Percentiles rank a stretch among this genome's conserved stretches.
phyloP scores from a whole-genome alignment of 2,113 vertebrate species.

The Strigops habroptila region DNA sequence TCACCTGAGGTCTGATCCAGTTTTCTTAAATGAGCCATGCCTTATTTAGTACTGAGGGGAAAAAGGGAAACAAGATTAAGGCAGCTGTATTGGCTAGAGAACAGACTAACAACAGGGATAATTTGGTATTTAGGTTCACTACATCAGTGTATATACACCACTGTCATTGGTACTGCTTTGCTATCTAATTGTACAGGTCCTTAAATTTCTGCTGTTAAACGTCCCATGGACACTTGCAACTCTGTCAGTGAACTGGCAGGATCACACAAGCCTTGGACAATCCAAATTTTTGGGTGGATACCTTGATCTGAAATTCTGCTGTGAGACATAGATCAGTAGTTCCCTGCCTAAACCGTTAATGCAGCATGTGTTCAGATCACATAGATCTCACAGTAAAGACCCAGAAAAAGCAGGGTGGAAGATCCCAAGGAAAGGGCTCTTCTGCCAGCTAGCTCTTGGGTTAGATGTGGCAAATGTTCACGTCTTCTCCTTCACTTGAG shows the following conservation, averaged over 20 bases:
- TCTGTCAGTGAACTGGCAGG: neutral
- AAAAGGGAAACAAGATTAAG: neutral
- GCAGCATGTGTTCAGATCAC: neutral
- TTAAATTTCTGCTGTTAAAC: neutral
- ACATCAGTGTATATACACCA: neutral
- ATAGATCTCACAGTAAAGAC: neutral
- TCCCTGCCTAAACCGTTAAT: rapidly evolving
- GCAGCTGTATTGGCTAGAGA: neutral
- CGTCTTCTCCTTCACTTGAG: neutral
- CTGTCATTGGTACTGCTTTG: neutral
- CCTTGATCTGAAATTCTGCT: neutral
- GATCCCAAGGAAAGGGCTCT: neutral
- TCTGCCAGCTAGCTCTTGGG: neutral
- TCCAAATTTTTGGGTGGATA: neutral
- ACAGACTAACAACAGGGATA: neutral
- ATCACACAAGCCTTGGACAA: neutral
- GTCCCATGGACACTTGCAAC: neutral
- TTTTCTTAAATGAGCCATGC: neutral
- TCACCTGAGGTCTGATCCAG: neutral
- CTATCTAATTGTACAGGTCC: neutral
- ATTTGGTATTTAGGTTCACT: neutral
- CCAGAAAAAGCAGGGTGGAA: neutral
- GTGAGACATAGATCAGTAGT: neutral
- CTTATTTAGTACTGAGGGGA: neutral
- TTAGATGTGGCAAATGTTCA: neutral